Evolutionary conservation across 2,113 vertebrate species (phyloP).

Genomic region (Muntiacus muntjak): DNA sequence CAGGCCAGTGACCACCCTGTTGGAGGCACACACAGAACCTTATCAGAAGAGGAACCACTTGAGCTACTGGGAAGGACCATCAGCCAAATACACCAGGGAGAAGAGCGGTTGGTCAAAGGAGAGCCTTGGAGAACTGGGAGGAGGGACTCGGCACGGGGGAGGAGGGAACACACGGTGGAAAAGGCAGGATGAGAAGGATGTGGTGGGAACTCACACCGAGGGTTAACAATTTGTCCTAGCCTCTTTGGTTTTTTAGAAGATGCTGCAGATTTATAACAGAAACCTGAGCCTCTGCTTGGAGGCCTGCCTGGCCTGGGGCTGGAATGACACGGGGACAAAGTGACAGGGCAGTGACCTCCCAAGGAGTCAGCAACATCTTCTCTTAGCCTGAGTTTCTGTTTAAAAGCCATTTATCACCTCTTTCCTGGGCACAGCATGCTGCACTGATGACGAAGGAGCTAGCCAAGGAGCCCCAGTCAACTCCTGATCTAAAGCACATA

Average conservation of each 20-base stretch:
- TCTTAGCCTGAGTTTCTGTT: neutral
- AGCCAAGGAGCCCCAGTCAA: neutral
- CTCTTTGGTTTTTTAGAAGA: neutral
- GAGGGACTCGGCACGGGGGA: rapidly evolving
- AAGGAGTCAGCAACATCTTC: neutral
- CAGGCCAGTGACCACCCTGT: rapidly evolving
- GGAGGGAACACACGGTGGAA: rapidly evolving
- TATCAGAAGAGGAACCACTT: neutral
- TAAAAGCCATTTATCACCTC: neutral
- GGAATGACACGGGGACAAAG: neutral
- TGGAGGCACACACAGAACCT: neutral
- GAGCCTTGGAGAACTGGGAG: neutral
- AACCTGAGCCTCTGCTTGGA: neutral
- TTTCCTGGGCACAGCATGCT: neutral
- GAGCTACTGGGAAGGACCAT: neutral
- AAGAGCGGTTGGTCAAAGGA: neutral
- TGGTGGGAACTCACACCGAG: neutral
- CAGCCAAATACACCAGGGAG: neutral
- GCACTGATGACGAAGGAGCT: rapidly evolving
- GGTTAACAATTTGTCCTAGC: no score
- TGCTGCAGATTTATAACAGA: neutral
- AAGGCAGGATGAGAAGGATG: neutral
- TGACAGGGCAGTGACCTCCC: neutral
- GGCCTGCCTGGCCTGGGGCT: neutral
- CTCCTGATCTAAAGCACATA: neutral